Base-by-base conservation (phyloP, 2,888 invertebrate genomes). In the Meteorus colon region DNA sequence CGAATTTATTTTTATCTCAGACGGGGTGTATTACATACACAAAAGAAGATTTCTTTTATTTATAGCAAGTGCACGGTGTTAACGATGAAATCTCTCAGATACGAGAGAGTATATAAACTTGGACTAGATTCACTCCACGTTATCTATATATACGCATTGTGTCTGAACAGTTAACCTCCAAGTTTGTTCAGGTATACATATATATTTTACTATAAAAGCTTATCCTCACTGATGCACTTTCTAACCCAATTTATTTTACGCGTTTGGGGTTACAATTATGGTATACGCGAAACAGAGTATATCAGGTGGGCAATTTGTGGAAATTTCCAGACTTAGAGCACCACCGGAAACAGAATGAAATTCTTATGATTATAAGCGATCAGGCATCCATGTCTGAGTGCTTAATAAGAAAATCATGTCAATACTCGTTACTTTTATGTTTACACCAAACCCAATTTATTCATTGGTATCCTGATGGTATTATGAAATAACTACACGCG, bases 21-120 rank as follows among this genome's bases (percentile, higher is more conserved):
- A 48, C 48, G 85, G 85, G 84, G 82, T 81, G 48, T 48, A 48
- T 48, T 48, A n/a, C 41, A 41, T 48, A 80, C 73, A 72, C 73
- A 72, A 63, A 68, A 76, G 65, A 62, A 12, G 48, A 60, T 29
- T 67, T 37, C 63, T 41, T 41, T 41, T 41, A 41, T 41, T 41
- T 41, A 41, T 41, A 12, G 41, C 41, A 6, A 41, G 41, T 41
- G 41, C 41, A 41, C 41, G 41, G 41, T 41, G 41, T 41, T 41
- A 41, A 41, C 41, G 41, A 41, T 41, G 12, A 41, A 41, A 41
- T 41, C 41, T 41, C 41, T 41, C 41, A 70, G 77, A 74, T 75
- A 71, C 69, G 65, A 73, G 76, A 73, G 71, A 63, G 27, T 29
- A 27, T 29, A 69, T 69, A 51, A 27, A 29, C 24, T n/a, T 19